Base-by-base conservation (phyloP, 2,797 vertebrate species). In the Anas georgica region DNA sequence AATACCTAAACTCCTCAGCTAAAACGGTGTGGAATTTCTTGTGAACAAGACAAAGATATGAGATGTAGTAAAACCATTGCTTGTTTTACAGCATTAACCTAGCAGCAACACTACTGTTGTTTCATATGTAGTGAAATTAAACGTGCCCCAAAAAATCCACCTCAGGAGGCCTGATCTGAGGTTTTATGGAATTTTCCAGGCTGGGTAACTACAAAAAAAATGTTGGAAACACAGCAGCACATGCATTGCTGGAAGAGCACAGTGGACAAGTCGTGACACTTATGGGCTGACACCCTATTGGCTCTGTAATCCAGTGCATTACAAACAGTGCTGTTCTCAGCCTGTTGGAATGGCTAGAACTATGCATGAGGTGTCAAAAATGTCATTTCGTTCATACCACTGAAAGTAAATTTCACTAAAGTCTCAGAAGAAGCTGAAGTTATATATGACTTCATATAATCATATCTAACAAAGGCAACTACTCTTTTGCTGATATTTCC, bases 101-200 rank as follows among this genome's bases (percentile, higher is more conserved):
- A 68, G 58, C 74, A 81, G 33, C 37, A 96, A 26, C 2, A 46
- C 73, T 86, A 67, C 67, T 8, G 1, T 45, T 60, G 14, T 29
- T 93, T 72, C 50, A 26, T 72, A 77, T 1, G 3, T 9, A 91
- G 74, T 31, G 33, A 96, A 94, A 94, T 87, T 83, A 88, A 91
- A 75, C 4, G 39, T 85, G 13, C 17, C 11, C 12, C 4, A 77
- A 93, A 77, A 88, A n/a, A n/a, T 31, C 45, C 17, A 83, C 28
- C 68, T 83, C 67, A 33, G 54, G 83, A 81, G 50, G 16, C 48
- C 33, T 28, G 62, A 76, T 66, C 56, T 93, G 77, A 83, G 70
- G 35, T 91, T 95, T 94, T 77, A 83, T 46, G 63, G 35, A 91
- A 91, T 80, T 92, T 96, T 86, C 58, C 68, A 91, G 52, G 29